Base-by-base conservation (phyloP, 2,113 vertebrate genomes). In the Zosterops hypoxanthus region DNA sequence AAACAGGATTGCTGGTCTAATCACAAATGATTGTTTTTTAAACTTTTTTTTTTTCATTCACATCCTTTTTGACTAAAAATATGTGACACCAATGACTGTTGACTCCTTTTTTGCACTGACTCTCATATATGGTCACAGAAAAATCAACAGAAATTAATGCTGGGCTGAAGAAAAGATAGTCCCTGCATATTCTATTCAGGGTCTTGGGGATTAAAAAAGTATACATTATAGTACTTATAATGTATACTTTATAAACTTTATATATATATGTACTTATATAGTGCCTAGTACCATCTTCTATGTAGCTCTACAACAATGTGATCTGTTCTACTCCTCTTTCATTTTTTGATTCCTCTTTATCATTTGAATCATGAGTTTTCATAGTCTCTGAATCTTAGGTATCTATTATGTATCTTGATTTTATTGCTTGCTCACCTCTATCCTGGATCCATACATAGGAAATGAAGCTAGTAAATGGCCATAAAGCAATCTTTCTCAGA, bases 21-120 rank as follows among this genome's bases (percentile, higher is more conserved):
- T 17, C 13, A 34, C 25, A 71, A 5, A 5, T 57, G 15, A 46
- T 6, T 73, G 25, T 20, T 73, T 96, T 90, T 66, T 24, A 52
- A 59, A 2, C 1, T 1, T 42, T 1, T 22, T 9, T 9, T n/a
- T 44, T 34, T 68, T 56, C 2, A 39, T 9, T 12, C 52, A 7
- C 22, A 50, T 25, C 13, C 1, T 2, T 77, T 77, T 75, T 55
- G 26, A 9, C 23, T 75, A 24, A 81, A 80, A 87, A 19, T 6
- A 5, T 41, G 8, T 49, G 18, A 34, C 24, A 72, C 4, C 28
- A 69, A 8, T 78, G 33, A 31, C 11, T 65, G 31, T 19, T 17
- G 42, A 1, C 4, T 85, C 13, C 23, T 31, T 46, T 69, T 87
- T 44, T 50, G 5, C 12, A 33, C 20, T 71, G 29, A 50, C 4